These are phyloP conservation scores for Scaptodrosophila lebanonensis DNA, from an alignment of 1,140 invertebrate species.

Conservation along the genomic window DNA sequence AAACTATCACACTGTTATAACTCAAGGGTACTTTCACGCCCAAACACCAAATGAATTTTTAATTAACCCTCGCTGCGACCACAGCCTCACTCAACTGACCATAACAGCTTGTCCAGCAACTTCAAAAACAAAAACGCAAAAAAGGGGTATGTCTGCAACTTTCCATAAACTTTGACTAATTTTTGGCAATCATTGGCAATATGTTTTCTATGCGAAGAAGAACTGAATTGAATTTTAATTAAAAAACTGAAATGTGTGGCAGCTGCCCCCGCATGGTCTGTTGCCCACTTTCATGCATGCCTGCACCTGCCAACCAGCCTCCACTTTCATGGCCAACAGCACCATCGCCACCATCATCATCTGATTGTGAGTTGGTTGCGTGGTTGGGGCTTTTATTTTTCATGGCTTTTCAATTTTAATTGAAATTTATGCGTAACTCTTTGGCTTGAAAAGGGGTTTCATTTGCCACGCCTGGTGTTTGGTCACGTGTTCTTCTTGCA, in stretches of 20 bases:
- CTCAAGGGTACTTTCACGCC: too few relatives aligned
- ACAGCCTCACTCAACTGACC: not conserved
- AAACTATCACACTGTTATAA: too few relatives aligned
- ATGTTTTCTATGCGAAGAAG: slow-evolving; percentile 28
- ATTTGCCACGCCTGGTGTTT: not conserved
- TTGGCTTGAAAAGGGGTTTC: slow-evolving; percentile 36
- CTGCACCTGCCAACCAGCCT: slow-evolving; percentile 49
- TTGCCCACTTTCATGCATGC: slow-evolving; percentile 58
- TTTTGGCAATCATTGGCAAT: slow-evolving; percentile 56
- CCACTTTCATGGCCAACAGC: not conserved
- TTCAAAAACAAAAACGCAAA: not conserved
- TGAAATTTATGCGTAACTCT: slow-evolving; percentile 65
- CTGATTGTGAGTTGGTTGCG: slow-evolving; percentile 14
- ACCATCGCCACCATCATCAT: slow-evolving; percentile 27
- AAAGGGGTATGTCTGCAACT: too few relatives aligned
- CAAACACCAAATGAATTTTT: not conserved
- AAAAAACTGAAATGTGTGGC: slow-evolving; percentile 37
- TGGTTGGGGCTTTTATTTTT: slow-evolving; percentile 39
- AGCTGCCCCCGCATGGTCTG: not conserved
- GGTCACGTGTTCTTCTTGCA: slow-evolving; percentile 62
- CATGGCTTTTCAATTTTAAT: slow-evolving; percentile 74
- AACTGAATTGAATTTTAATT: slow-evolving; percentile 62
- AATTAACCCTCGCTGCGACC: not conserved
- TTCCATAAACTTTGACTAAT: slow-evolving; percentile 38
- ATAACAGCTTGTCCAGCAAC: not conserved